Conservation (phyloP, 2,113 vertebrate species). For the Alethe castanea region DNA sequence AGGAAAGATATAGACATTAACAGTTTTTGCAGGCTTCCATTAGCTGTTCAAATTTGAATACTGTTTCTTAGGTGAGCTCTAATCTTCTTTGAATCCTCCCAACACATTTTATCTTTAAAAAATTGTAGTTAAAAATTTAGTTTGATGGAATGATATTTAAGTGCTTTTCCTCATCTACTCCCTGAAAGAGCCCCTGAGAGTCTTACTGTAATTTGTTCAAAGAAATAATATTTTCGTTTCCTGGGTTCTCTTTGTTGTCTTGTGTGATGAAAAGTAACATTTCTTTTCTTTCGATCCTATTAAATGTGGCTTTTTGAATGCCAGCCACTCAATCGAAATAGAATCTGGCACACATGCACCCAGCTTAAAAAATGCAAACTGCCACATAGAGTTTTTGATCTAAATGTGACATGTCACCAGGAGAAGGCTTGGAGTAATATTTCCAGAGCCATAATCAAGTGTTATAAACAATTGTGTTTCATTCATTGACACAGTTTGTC, state of each 20-base stretch:
- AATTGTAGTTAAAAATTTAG: conserved; percentile 84
- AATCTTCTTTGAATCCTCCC: conserved; percentile 85
- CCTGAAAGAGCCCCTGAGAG: conserved; percentile 77
- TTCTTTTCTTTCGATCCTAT: conserved; percentile 82
- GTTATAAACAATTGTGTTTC: conserved; percentile 51
- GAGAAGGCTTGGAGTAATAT: conserved; percentile 39
- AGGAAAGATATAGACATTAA: conserved; percentile 82
- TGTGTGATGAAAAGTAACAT: conserved; percentile 83
- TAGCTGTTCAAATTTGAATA: conserved; percentile 86
- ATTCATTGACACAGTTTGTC: conserved; percentile 64
- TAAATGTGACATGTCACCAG: conserved; percentile 71
- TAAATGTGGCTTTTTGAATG: conserved; percentile 71
- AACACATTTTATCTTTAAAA: conserved; percentile 81
- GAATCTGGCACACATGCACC: conserved; percentile 69
- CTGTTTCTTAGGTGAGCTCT: conserved; percentile 83
- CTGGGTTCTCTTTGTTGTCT: conserved; percentile 82
- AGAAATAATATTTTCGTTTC: conserved; percentile 86
- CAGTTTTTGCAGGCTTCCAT: conserved; percentile 80
- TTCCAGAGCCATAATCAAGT: conserved; percentile 36
- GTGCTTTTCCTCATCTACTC: conserved; percentile 81
- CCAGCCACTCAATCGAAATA: conserved; percentile 74
- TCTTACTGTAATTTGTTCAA: conserved; percentile 82
- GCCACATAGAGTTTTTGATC: conserved; percentile 71
- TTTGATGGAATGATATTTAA: conserved; percentile 85
- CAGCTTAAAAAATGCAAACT: conserved; percentile 66